Evolutionary conservation across 2,797 vertebrate genomes (phyloP), one percentile per base, ranked within the genome.

Genomic region (Rousettus madagascariensis): DNA sequence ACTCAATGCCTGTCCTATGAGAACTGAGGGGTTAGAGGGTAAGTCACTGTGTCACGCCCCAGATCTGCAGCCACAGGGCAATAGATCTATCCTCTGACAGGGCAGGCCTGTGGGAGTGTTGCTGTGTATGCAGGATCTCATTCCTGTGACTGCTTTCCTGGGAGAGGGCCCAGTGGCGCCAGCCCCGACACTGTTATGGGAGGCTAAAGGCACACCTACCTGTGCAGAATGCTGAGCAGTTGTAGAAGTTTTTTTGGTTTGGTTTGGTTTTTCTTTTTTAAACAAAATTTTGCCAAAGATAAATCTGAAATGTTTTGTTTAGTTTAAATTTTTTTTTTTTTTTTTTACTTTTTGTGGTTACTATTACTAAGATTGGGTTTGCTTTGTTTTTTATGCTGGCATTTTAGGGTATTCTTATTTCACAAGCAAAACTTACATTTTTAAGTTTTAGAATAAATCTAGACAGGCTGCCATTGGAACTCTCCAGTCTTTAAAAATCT

Each of bases 381-480:
- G 33, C 66, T 20, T 53, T 63, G 71, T 72, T 51, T 80, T 75
- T 63, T 2, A 0, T 20, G 33, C 41, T 38, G 36, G 17, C 26
- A 28, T 61, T 77, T 61, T 61, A 55, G 16, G 20, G 30, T 24
- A 28, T 49, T 66, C 75, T 87, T 36, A 22, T 49, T 61, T 82
- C 71, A 90, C 30, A 38, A 74, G 43, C 24, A 38, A 86, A 94
- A 75, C 4, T 16, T 46, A 33, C 0, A 20, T 79, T 91, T 93
- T 93, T 69, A 49, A 36, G n/a, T 80, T 88, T 57, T 49, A 90
- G 66, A 93, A 65, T 77, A 87, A 49, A 93, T 75, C 30, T 51
- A 71, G 84, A 86, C 38, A 66, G 33, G 20, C 38, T 49, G n/a
- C 46, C 20, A 3, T 59, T 30, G 20, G 36, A 85, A 83, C n/a